Base-by-base conservation (phyloP, 2,888 invertebrate genomes). In the Caenorhabditis angaria region DNA sequence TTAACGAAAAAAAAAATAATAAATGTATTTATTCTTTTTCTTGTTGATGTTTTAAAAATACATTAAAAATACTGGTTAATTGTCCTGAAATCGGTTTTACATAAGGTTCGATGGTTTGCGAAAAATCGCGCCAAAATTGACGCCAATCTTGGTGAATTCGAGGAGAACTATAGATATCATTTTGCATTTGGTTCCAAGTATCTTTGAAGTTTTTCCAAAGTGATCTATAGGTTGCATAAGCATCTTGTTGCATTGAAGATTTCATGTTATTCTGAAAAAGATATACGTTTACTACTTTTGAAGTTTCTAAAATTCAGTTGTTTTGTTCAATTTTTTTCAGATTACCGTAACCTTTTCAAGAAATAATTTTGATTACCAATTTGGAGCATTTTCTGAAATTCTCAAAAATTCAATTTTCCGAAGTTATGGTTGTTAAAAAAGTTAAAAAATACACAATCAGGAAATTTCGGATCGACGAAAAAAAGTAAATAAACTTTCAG, bases 21-120 rank as follows among this genome's bases (percentile, higher is more conserved):
- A n/a, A n/a, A n/a, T n/a, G n/a, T n/a, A n/a, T n/a, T n/a, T n/a
- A n/a, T 32, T 32, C 5, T 41, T 41, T 10, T 41, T 41, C 41
- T 14, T 41, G 41, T 41, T 41, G 41, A 41, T 41, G 41, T 41
- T 41, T 41, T 18, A 41, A 41, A 41, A 41, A 41, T 41, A 41
- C 41, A 41, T 14, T 41, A 14, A 41, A 41, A 3, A 41, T 18
- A 41, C 41, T 41, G 41, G 41, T 41, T 18, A 41, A 41, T 14
- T 41, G 41, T 3, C 14, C 18, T 12, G 41, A 41, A 41, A 41
- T 12, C 2, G 41, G 10, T 12, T 41, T 41, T 5, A 41, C 10
- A 41, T 41, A 41, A 2, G 41, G 41, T 12, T 41, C 41, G 41
- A 41, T 14, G 5, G 41, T 41, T 41, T 41, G 41, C 3, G 41